phyloP scores from a whole-genome alignment of 1,140 invertebrate species.

The Anoplolepis gracilipes region DNA sequence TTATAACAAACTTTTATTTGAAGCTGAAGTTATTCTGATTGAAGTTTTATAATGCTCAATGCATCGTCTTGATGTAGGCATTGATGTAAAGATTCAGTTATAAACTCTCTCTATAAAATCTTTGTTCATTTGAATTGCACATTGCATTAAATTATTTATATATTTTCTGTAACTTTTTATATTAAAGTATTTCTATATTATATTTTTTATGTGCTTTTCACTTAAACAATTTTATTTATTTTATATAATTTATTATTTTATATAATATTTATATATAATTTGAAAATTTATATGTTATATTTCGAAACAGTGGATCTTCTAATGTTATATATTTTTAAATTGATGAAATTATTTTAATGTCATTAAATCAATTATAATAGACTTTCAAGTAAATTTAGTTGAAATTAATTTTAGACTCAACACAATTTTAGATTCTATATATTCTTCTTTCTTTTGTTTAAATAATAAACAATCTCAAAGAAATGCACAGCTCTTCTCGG shows the following conservation, averaged over 20 bases:
- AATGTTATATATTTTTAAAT: neutral
- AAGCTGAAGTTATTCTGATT: slow-evolving; percentile 6
- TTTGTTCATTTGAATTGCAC: neutral
- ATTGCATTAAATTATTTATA: neutral
- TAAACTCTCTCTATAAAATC: neutral
- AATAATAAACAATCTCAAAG: slow-evolving; percentile 27
- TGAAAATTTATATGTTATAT: neutral
- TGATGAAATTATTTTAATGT: neutral
- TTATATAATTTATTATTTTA: no score
- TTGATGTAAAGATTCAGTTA: neutral
- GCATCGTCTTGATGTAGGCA: neutral
- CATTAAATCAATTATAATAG: neutral
- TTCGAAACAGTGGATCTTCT: neutral
- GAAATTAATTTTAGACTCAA: slow-evolving; percentile 2
- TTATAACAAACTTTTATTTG: neutral
- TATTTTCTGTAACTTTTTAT: neutral
- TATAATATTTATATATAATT: no score
- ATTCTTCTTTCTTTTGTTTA: neutral
- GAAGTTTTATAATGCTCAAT: neutral
- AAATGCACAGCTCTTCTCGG: neutral
- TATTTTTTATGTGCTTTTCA: neutral
- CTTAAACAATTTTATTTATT: neutral
- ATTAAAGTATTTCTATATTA: neutral
- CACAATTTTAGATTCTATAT: no score
- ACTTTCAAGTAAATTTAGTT: neutral